A percentile compares a stretch with the other conserved stretches of the same genome.
phyloP scores from a whole-genome alignment of 2,888 invertebrate genomes.

The Glomeris marginata region DNA sequence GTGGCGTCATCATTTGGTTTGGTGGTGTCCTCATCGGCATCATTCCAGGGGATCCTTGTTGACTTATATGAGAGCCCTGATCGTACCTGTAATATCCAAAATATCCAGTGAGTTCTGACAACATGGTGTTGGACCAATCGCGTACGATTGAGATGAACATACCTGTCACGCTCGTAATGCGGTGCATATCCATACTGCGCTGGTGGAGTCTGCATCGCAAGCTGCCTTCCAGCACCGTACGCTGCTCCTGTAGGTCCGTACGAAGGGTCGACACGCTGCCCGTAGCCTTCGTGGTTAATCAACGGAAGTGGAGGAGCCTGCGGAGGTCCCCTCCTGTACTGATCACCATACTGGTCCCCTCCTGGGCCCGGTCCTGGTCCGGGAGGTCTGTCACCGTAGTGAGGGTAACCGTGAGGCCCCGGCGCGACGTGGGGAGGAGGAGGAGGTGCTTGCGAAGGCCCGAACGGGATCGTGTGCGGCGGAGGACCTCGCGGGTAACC shows the following conservation, averaged over 20 bases:
- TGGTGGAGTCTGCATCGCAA: slow-evolving; percentile 10
- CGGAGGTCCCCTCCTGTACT: slow-evolving; percentile 30
- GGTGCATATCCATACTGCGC: slow-evolving; percentile 13
- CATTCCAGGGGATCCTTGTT: no score
- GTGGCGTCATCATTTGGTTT: no score
- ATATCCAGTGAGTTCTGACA: no score
- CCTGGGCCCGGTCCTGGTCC: slow-evolving; percentile 1
- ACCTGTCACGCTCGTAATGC: slow-evolving; percentile 15
- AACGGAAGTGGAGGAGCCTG: background rate
- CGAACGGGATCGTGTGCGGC: slow-evolving; percentile 7
- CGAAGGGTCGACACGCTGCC: slow-evolving; percentile 8
- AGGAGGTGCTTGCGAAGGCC: slow-evolving; percentile 8
- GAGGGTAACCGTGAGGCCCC: no score
- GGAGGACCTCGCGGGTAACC: background rate
- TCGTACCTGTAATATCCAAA: no score
- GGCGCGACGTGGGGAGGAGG: background rate
- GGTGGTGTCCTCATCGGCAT: no score
- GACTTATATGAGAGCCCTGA: no score
- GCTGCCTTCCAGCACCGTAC: background rate
- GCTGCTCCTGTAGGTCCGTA: slow-evolving; percentile 8
- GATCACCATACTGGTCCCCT: slow-evolving; percentile 21
- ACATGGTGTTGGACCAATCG: no score
- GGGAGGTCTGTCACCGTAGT: background rate
- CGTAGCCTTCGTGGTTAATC: slow-evolving; percentile 14
- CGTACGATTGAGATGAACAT: no score